Conservation (phyloP, 1,140 invertebrate species). For the Trichonephila inaurata region DNA sequence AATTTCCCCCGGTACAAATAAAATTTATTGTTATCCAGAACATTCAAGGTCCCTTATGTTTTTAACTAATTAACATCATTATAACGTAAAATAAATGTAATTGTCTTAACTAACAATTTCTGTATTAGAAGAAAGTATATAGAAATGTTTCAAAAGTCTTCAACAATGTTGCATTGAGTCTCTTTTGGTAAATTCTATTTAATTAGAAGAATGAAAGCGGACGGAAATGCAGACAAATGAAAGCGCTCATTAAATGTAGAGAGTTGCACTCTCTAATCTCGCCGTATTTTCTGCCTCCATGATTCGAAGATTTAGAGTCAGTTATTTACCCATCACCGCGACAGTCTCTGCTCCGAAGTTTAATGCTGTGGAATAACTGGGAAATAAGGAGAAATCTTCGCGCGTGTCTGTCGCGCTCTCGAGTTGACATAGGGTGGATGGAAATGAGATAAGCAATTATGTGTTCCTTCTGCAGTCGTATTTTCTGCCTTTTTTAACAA, state of each 20-base stretch:
- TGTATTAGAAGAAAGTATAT: background rate
- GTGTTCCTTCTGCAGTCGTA: too few species aligned
- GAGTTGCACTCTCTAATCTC: background rate
- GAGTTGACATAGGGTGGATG: background rate
- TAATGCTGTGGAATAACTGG: constrained; percentile 20
- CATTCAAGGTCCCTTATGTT: background rate
- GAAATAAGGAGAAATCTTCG: constrained; percentile 17
- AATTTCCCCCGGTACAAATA: too few species aligned
- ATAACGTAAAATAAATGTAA: background rate
- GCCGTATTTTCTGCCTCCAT: background rate
- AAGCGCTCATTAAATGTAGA: background rate
- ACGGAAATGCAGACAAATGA: constrained; percentile 10
- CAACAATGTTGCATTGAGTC: background rate
- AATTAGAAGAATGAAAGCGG: background rate
- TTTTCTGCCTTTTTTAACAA: too few species aligned
- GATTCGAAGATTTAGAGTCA: constrained; percentile 41
- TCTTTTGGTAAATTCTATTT: background rate
- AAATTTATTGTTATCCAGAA: background rate
- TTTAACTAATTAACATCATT: background rate
- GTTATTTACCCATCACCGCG: constrained; percentile 32
- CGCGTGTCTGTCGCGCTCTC: background rate
- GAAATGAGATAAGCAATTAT: background rate
- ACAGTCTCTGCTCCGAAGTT: background rate
- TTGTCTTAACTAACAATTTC: background rate
- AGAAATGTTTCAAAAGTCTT: background rate